phyloP scores from a whole-genome alignment of 2,888 invertebrate species.

The Chalcis sispes region DNA sequence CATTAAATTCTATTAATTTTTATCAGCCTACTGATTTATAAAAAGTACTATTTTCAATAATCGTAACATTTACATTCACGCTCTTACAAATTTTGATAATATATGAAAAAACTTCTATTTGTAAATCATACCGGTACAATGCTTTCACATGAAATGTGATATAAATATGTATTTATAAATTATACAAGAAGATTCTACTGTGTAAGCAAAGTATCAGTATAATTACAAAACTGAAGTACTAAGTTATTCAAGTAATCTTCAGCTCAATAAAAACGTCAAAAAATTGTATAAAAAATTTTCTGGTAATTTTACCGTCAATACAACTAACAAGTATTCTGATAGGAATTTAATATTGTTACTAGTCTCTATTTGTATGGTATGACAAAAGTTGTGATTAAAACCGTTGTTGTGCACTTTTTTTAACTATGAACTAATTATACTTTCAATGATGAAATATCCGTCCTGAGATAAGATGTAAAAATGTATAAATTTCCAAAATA shows the following conservation, averaged over 20 bases:
- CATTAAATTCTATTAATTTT: conserved; percentile 33
- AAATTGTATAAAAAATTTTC: conserved; percentile 42
- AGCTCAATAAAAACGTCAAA: conserved; percentile 49
- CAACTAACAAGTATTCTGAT: conserved; percentile 29
- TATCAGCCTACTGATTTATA: conserved; percentile 37
- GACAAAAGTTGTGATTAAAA: neutral
- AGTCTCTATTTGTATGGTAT: conserved; percentile 7
- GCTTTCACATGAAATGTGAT: conserved; percentile 14
- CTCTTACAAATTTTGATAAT: conserved; percentile 38
- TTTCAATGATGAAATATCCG: conserved; percentile 30
- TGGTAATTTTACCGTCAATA: neutral
- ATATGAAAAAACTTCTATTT: conserved; percentile 33
- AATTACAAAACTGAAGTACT: conserved; percentile 37
- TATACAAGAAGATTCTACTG: conserved; percentile 7
- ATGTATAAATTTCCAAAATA: conserved; percentile 11
- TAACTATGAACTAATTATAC: conserved; percentile 9
- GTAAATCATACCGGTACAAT: conserved; percentile 32
- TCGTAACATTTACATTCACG: conserved; percentile 27
- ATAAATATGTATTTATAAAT: conserved; percentile 16
- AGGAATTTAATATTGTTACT: neutral
- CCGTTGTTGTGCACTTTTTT: conserved; percentile 10
- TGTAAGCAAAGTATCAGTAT: conserved; percentile 28
- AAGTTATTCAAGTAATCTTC: conserved; percentile 25
- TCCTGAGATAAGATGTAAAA: conserved; percentile 22
- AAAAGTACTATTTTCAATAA: conserved; percentile 40